Percentiles rank a stretch among this genome's conserved stretches.
Conservation (phyloP, 2,888 invertebrate genomes). For the Nephrotoma guestfalica region DNA sequence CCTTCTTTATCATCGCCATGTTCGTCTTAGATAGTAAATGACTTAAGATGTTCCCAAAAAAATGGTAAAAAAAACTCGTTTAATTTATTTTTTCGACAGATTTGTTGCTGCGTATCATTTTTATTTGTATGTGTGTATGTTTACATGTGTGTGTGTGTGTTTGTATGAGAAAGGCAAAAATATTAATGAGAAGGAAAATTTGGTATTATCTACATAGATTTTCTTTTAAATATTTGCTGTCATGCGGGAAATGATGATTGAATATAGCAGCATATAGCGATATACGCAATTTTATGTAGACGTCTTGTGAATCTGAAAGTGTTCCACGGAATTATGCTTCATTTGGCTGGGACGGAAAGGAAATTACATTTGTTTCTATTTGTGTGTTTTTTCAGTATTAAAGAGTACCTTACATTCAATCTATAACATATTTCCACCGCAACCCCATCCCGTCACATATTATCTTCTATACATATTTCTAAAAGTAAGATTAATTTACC, state of each 20-base stretch:
- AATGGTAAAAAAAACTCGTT: neutral
- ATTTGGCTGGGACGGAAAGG: neutral
- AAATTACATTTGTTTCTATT: neutral
- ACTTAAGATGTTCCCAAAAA: neutral
- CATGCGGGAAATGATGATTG: neutral
- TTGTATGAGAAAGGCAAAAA: neutral
- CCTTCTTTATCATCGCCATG: neutral
- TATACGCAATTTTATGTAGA: neutral
- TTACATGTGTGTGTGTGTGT: no score
- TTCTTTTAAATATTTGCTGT: neutral
- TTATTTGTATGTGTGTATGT: neutral
- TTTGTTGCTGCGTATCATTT: neutral
- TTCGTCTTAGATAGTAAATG: neutral
- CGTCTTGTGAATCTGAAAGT: neutral
- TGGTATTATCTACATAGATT: neutral
- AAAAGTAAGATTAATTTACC: neutral
- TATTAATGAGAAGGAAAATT: neutral
- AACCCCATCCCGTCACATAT: no score
- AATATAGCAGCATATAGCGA: neutral
- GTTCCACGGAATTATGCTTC: neutral
- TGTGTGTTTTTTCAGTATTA: neutral
- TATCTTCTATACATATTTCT: neutral
- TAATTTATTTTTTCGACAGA: neutral
- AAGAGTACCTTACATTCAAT: neutral
- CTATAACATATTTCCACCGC: neutral